A percentile compares a stretch with the other conserved stretches of the same genome.
These are phyloP conservation scores for Variabilichromis moorii DNA, from an alignment of 2,113 vertebrate genomes.

Conservation along the genomic window DNA sequence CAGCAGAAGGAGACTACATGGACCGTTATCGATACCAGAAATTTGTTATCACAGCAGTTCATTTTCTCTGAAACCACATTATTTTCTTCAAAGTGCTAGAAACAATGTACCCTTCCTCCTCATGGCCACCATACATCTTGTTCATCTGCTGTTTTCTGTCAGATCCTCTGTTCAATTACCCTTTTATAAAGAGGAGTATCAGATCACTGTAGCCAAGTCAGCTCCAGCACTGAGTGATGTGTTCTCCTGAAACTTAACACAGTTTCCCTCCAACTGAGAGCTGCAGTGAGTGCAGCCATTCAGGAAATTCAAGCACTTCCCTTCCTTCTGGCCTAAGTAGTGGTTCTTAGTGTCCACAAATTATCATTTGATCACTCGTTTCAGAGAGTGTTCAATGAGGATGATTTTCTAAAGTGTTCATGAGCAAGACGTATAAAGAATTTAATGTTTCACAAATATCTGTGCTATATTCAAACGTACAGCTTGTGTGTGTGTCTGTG, in stretches of 20 bases:
- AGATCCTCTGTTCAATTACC: neutral
- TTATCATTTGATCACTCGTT: neutral
- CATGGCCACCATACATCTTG: neutral
- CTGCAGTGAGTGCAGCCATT: neutral
- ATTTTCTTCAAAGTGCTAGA: neutral
- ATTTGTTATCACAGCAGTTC: neutral
- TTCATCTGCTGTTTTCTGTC: neutral
- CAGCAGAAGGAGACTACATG: neutral
- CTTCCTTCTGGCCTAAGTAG: neutral
- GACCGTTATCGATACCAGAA: neutral
- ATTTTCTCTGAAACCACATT: neutral
- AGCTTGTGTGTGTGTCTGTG: neutral
- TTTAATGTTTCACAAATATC: neutral
- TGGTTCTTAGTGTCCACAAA: neutral
- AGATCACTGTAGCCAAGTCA: conserved; percentile 7
- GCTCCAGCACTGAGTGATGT: conserved; percentile 8
- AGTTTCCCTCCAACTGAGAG: conserved; percentile 6
- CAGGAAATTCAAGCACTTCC: neutral
- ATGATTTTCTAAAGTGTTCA: neutral
- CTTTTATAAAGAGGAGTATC: conserved; percentile 21
- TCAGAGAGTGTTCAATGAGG: neutral
- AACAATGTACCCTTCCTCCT: too few species aligned
- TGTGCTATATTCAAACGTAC: neutral
- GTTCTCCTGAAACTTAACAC: conserved; percentile 21
- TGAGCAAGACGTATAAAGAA: neutral